Evolutionary conservation across 2,113 vertebrate genomes (phyloP).

Genomic region (Ovis canadensis): DNA sequence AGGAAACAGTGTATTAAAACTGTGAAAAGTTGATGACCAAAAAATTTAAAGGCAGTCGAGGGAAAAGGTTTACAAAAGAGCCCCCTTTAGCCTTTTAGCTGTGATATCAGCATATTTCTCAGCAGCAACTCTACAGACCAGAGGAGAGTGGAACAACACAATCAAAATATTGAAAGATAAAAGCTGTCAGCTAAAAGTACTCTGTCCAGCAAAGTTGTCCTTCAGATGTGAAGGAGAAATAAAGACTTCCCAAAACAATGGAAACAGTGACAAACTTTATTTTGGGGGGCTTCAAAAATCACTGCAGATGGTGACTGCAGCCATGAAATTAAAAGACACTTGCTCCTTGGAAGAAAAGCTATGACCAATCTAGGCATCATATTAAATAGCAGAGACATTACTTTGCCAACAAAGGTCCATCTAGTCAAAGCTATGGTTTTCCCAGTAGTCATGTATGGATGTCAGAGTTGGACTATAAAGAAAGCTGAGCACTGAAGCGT

Average conservation of each 20-base stretch:
- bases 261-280: background rate
- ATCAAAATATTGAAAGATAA: background rate
- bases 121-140: background rate
- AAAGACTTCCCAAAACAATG: background rate
- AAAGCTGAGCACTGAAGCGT: fast-evolving
- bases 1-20: background rate
- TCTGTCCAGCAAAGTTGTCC: background rate
- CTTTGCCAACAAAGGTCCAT: background rate
- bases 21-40: background rate
- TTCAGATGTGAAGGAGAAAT: background rate
- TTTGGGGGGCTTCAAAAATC: background rate
- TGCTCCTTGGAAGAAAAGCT: background rate
- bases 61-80: background rate
- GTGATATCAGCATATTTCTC: background rate
- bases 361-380: background rate
- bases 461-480: background rate
- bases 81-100: background rate
- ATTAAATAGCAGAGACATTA: background rate
- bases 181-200: background rate
- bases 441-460: background rate
- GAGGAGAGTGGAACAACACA: background rate
- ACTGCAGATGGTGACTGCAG: background rate
- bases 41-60: background rate
- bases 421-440: background rate
- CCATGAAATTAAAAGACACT: background rate